Evolutionary conservation across 37 sponge, comb jelly and placozoan species (phyloP), one percentile per base, ranked within the genome.

Genomic region (Cliona cf. orientalis): DNA sequence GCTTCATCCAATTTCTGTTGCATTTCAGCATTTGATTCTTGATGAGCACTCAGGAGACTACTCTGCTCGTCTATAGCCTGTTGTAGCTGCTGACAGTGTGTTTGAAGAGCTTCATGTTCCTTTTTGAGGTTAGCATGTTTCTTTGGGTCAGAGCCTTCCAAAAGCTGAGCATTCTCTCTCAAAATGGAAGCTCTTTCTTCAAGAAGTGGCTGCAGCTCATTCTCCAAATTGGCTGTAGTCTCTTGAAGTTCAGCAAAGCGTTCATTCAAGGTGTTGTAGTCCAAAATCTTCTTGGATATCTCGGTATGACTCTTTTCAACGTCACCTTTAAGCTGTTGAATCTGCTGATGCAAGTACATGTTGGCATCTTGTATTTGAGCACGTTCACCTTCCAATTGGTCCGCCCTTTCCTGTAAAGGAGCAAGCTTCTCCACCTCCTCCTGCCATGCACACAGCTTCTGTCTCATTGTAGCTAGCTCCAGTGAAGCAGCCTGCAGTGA

Each of bases 391-490:
- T 38, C 12, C 28, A 82, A 53, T 4, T 22, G 59, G 6, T 41
- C 64, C 46, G 65, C 53, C 34, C 75, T 46, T 1, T 74, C 69
- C 36, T 57, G 32, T 21, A 80, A 60, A 22, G 80, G 80, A 67
- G 41, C 14, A 22, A 79, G 69, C 17, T 57, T 67, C 71, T 80
- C 58, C 42, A 69, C 75, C 37, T 71, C 68, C 34, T 87, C 87
- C 35, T 44, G 31, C 75, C 75, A 87, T 25, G 68, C 87, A 7
- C 68, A 59, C 2, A 21, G 55, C 76, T 87, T 87, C 75, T 87
- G 59, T 35, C 46, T 45, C 75, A 87, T 63, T 0, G 81, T 80
- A 11, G 49, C 87, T 70, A 87, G 29, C 58, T 87, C 87, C 25
- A 87, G 67, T 43, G 71, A 42, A 11, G 62, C 7, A 57, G n/a